A percentile compares a stretch with the other conserved stretches of the same genome.
phyloP scores from a whole-genome alignment of 2,113 vertebrate species.

The Lepisosteus osseus region DNA sequence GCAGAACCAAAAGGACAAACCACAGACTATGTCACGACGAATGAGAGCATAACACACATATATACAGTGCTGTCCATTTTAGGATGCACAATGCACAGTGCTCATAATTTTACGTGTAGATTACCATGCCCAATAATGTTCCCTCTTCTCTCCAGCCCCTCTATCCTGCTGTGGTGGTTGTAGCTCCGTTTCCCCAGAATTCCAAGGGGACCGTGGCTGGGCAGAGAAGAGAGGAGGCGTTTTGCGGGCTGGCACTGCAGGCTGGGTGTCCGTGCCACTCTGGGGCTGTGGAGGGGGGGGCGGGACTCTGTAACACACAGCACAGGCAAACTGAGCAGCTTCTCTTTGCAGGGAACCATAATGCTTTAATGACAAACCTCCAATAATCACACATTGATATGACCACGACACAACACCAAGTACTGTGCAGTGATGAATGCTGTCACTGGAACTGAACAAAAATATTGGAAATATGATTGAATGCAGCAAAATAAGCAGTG shows the following conservation, averaged over 20 bases:
- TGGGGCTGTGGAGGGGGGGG: slow-evolving; percentile 74
- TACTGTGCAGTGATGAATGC: no score
- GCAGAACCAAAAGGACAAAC: no score
- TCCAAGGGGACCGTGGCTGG: slow-evolving; percentile 81
- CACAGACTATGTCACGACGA: no score
- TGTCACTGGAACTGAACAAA: no score
- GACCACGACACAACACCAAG: no score
- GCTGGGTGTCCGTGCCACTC: slow-evolving; percentile 79
- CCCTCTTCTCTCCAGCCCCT: slow-evolving; percentile 63
- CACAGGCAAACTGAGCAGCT: not conserved
- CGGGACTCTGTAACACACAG: slow-evolving; percentile 77
- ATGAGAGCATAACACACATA: no score
- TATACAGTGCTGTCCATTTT: no score
- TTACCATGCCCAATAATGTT: slow-evolving; percentile 9
- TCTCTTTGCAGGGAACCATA: not conserved
- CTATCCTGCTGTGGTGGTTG: slow-evolving; percentile 88
- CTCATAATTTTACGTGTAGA: not conserved
- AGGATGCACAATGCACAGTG: no score
- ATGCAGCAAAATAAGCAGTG: no score
- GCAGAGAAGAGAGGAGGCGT: slow-evolving; percentile 79
- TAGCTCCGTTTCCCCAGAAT: slow-evolving; percentile 95
- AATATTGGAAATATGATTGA: no score
- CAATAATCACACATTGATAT: no score
- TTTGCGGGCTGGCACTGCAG: slow-evolving; percentile 83
- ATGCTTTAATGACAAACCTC: no score